A percentile compares a stretch with the other conserved stretches of the same genome.
Evolutionary conservation across 2,113 vertebrate species (phyloP).

Genomic region (Aspidoscelis tigris): DNA sequence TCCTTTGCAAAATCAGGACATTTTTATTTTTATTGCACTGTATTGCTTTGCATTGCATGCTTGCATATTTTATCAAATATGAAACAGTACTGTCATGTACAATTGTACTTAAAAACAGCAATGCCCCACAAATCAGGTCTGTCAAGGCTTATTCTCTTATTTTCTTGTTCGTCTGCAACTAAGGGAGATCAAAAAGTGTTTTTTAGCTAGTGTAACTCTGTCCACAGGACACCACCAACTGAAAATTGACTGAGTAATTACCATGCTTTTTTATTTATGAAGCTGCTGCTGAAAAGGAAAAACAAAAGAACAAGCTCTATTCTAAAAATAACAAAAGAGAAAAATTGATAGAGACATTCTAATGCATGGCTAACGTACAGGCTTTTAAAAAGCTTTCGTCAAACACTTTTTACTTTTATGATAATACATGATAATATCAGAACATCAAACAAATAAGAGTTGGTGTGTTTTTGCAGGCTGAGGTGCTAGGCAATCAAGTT

Average conservation of each 20-base stretch:
- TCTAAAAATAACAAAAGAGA: constrained; percentile 18
- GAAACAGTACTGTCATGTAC: not conserved
- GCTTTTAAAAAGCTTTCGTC: constrained; percentile 28
- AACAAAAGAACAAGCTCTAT: constrained; percentile 1
- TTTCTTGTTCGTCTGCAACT: too few species aligned
- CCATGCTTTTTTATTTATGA: constrained; percentile 5
- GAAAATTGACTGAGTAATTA: not conserved
- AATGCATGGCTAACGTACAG: not conserved
- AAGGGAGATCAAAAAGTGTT: too few species aligned
- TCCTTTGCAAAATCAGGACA: not conserved
- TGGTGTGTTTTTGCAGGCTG: not conserved
- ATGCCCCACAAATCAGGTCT: too few species aligned
- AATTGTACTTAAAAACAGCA: not conserved
- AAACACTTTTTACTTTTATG: constrained; percentile 22
- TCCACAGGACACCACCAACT: not conserved
- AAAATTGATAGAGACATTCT: not conserved
- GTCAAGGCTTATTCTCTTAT: too few species aligned
- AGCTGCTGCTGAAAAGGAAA: not conserved
- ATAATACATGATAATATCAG: constrained; percentile 3
- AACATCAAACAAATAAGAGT: constrained; percentile 23
- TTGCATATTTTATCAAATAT: not conserved
- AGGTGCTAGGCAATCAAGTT: not conserved
- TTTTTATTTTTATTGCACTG: too few species aligned
- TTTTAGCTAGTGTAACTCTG: too few species aligned
- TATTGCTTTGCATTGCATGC: too few species aligned